Conservation (phyloP, 2,888 invertebrate genomes). For the Tethea ocularis region DNA sequence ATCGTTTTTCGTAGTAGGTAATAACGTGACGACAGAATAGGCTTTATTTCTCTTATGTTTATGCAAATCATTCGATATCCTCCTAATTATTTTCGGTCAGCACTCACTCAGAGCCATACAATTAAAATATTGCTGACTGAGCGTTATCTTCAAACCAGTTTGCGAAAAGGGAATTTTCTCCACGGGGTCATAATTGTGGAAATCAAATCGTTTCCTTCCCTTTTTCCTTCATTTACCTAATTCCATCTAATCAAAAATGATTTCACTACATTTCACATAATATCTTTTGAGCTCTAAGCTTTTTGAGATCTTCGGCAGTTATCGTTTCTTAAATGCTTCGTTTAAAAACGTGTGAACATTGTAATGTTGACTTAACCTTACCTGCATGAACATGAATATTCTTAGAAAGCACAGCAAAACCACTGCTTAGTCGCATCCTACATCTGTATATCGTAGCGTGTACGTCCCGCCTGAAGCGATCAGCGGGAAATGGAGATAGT, state of each 20-base stretch:
- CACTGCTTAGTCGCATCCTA: conserved; percentile 66
- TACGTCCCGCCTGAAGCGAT: conserved; percentile 91
- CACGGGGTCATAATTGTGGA: conserved; percentile 33
- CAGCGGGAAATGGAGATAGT: conserved; percentile 92
- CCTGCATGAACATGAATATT: conserved; percentile 95
- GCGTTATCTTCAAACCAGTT: conserved; percentile 45
- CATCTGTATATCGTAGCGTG: conserved; percentile 93
- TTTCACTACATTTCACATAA: neutral
- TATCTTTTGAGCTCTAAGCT: neutral
- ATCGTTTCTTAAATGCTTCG: neutral
- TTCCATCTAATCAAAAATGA: conserved; percentile 13
- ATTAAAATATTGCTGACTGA: conserved; percentile 46
- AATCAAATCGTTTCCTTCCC: conserved; percentile 38
- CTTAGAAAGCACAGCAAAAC: conserved; percentile 89
- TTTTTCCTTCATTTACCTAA: conserved; percentile 40
- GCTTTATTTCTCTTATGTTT: neutral
- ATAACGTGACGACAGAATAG: too few species aligned
- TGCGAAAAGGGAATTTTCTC: conserved; percentile 37
- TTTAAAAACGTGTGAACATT: too few species aligned
- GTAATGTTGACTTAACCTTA: conserved; percentile 72
- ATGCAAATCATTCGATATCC: neutral
- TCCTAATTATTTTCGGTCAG: conserved; percentile 35
- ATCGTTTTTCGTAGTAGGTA: too few species aligned
- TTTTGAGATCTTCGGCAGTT: neutral
- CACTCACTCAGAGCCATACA: conserved; percentile 34